A percentile compares a stretch with the other conserved stretches of the same genome.
Evolutionary conservation across 2,797 vertebrate genomes (phyloP).

Genomic region (Betta splendens): DNA sequence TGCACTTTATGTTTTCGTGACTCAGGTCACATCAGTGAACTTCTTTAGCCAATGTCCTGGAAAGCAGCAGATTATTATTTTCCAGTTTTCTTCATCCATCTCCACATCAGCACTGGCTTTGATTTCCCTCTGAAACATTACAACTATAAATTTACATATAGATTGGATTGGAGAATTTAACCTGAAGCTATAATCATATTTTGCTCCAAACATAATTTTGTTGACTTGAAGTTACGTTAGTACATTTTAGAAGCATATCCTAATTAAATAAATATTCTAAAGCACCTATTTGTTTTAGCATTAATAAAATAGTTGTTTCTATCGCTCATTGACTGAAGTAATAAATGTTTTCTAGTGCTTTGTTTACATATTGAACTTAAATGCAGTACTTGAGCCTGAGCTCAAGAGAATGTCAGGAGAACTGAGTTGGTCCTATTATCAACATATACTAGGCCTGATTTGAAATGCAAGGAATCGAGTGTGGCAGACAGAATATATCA

Average conservation of each 20-base stretch:
- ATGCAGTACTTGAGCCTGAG: too few species aligned
- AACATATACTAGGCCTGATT: conserved; percentile 3
- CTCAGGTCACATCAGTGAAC: conserved; percentile 19
- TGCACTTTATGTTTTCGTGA: conserved; percentile 2
- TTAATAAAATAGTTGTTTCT: not conserved
- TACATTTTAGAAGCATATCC: conserved; percentile 40
- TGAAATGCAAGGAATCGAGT: not conserved
- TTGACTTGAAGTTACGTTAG: conserved; percentile 71
- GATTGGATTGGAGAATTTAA: conserved; percentile 85
- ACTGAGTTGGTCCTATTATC: not conserved
- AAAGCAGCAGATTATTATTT: conserved; percentile 59
- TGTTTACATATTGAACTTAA: too few species aligned
- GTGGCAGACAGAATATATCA: conserved; percentile 1
- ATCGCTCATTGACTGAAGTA: conserved; percentile 4
- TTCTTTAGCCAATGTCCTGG: conserved; percentile 29
- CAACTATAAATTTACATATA: conserved; percentile 83
- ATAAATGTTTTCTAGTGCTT: not conserved
- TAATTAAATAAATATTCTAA: conserved; percentile 5
- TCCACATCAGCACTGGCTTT: conserved; percentile 75
- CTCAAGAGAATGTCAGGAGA: too few species aligned
- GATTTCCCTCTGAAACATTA: conserved; percentile 77
- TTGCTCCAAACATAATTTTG: conserved; percentile 77
- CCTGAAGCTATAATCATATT: conserved; percentile 82
- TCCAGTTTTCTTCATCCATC: conserved; percentile 77
- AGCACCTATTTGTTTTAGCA: not conserved